Evolutionary conservation across 1,140 invertebrate species (phyloP).

Genomic region (Lucilia sericata): DNA sequence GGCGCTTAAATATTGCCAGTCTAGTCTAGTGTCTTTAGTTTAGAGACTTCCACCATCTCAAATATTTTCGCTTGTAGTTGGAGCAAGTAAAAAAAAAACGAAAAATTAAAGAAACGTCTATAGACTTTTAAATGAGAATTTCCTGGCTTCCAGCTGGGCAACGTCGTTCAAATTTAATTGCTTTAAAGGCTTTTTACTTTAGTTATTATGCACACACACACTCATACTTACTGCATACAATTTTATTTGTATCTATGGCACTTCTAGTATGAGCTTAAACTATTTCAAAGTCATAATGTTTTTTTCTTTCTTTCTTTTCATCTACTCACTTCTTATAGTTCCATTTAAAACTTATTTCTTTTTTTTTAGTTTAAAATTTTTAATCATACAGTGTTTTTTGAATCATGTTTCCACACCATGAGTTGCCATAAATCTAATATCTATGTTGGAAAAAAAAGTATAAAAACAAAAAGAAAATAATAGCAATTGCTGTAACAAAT

Average conservation of each 20-base stretch:
- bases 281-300: slow-evolving; percentile 29
- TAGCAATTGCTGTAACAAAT: neutral
- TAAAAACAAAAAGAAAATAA: neutral
- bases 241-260: neutral
- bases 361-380: neutral
- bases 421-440: slow-evolving; percentile 33
- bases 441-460: neutral
- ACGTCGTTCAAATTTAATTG: slow-evolving; percentile 60
- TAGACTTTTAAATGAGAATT: slow-evolving; percentile 62
- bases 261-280: slow-evolving; percentile 11
- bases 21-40: neutral
- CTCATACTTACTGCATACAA: neutral
- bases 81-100: neutral
- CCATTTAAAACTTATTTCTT: neutral
- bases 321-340: neutral
- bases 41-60: slow-evolving; percentile 7
- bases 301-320: neutral
- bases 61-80: neutral
- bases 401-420: slow-evolving; percentile 36
- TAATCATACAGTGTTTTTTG: slow-evolving; percentile 29
- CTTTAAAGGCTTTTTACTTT: slow-evolving; percentile 50
- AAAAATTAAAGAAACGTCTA: neutral
- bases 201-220: neutral
- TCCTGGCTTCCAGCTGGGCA: slow-evolving; percentile 66
- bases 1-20: slow-evolving; percentile 14